Conservation (phyloP, 2,888 invertebrate species). For the Drosophila hamatofila region DNA sequence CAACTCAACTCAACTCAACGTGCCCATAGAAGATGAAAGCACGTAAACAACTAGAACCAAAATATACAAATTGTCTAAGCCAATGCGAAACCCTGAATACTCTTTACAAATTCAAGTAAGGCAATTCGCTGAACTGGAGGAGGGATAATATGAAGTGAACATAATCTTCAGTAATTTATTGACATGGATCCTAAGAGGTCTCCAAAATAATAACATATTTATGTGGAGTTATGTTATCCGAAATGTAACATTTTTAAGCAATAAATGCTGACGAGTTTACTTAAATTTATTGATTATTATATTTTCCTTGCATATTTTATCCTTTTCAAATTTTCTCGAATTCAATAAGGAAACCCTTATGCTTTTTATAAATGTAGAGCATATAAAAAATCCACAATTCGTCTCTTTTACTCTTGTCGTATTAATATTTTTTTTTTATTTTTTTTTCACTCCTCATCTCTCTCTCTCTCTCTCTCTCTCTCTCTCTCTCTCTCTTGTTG, state of each 20-base stretch:
- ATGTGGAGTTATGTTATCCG: too few relatives aligned
- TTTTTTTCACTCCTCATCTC: constrained; percentile 18
- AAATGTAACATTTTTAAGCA: too few relatives aligned
- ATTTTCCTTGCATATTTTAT: background rate
- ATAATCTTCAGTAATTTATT: too few relatives aligned
- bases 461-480: constrained; percentile 22
- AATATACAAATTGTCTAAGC: background rate
- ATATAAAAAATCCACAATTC: constrained; percentile 18
- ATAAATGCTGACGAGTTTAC: too few relatives aligned
- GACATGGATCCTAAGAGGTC: too few relatives aligned
- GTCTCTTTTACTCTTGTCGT: constrained; percentile 32
- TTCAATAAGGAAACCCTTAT: background rate
- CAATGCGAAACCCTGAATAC: constrained; percentile 18
- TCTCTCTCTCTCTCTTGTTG: background rate
- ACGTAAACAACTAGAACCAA: constrained; percentile 11
- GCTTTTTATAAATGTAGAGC: constrained; percentile 4
- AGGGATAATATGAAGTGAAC: too few relatives aligned
- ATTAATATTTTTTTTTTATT: constrained; percentile 55
- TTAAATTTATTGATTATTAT: background rate
- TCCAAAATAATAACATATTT: too few relatives aligned
- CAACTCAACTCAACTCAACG: constrained; percentile 58
- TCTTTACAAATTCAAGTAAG: background rate
- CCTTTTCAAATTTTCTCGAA: background rate
- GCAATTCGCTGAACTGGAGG: too few relatives aligned
- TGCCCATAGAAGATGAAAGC: constrained; percentile 45